Conservation (phyloP, 2,113 vertebrate species). For the Corythoichthys haematopterus region DNA sequence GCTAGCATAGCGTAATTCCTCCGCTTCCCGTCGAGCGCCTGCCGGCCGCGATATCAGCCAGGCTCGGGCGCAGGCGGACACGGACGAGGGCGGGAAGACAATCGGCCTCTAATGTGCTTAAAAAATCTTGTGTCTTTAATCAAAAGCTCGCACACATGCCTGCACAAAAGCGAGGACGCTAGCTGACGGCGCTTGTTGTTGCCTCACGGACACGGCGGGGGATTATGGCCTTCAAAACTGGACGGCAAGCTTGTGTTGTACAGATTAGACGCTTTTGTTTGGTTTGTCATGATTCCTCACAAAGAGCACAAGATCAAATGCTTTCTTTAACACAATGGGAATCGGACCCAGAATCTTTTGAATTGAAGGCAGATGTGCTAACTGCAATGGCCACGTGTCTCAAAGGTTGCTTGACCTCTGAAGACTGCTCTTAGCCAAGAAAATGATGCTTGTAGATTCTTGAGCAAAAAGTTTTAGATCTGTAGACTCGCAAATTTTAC, state of each 20-base stretch:
- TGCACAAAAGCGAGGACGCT: constrained; percentile 66
- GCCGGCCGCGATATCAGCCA: constrained; percentile 62
- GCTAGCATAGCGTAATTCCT: constrained; percentile 53
- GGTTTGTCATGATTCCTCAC: constrained; percentile 6
- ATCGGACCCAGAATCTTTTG: background rate
- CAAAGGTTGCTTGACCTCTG: no score
- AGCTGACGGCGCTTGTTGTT: constrained; percentile 49
- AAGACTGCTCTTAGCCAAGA: no score
- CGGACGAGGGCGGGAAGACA: constrained; percentile 73
- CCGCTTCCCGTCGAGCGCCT: constrained; percentile 53
- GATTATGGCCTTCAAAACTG: constrained; percentile 34
- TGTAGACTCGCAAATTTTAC: background rate
- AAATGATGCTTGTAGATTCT: no score
- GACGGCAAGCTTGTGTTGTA: constrained; percentile 28
- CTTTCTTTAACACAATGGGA: background rate
- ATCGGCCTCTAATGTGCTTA: constrained; percentile 77
- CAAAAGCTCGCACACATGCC: constrained; percentile 74
- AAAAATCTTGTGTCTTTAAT: constrained; percentile 78
- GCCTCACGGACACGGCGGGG: constrained; percentile 53
- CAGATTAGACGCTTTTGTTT: constrained; percentile 22
- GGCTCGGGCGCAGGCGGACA: constrained; percentile 72
- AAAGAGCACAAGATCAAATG: background rate
- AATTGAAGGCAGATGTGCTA: background rate
- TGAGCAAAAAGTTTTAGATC: no score
- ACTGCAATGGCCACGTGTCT: no score